These are phyloP conservation scores for Griposia aprilina DNA, from an alignment of 2,888 invertebrate genomes.

Conservation along the genomic window DNA sequence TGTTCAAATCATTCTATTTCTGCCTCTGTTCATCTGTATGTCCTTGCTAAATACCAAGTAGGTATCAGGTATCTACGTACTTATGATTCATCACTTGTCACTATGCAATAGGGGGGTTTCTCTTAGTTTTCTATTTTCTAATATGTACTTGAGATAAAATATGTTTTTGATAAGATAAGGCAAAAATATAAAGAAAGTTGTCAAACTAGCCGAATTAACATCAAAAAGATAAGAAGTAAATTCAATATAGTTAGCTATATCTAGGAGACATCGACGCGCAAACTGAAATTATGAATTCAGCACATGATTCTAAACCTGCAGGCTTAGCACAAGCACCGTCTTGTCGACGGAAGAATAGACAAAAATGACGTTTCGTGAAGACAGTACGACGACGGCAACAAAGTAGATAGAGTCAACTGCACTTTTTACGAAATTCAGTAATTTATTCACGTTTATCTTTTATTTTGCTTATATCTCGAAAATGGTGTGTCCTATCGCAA, in stretches of 20 bases:
- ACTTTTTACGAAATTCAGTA: no score
- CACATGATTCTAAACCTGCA: no score
- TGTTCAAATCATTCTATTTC: neutral
- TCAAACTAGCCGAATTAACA: neutral
- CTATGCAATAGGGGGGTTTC: slow-evolving; percentile 19
- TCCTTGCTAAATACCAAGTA: slow-evolving; percentile 16
- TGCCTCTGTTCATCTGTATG: slow-evolving; percentile 1
- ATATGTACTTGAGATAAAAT: slow-evolving; percentile 3
- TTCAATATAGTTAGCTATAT: neutral
- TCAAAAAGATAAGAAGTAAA: neutral
- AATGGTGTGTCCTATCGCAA: no score
- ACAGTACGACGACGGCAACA: no score
- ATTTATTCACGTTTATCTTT: no score
- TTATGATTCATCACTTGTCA: slow-evolving; percentile 34
- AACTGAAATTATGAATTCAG: no score
- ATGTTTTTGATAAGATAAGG: slow-evolving; percentile 26
- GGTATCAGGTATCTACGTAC: neutral
- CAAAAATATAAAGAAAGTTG: neutral
- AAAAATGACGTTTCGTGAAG: no score
- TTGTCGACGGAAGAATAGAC: no score
- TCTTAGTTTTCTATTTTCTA: slow-evolving; percentile 11
- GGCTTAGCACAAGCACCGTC: no score
- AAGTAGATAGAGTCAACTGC: no score
- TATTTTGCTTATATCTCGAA: no score
- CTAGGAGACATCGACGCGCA: no score